These are phyloP conservation scores for Cryptotis parvus DNA, from an alignment of 2,113 vertebrate species.

Conservation along the genomic window DNA sequence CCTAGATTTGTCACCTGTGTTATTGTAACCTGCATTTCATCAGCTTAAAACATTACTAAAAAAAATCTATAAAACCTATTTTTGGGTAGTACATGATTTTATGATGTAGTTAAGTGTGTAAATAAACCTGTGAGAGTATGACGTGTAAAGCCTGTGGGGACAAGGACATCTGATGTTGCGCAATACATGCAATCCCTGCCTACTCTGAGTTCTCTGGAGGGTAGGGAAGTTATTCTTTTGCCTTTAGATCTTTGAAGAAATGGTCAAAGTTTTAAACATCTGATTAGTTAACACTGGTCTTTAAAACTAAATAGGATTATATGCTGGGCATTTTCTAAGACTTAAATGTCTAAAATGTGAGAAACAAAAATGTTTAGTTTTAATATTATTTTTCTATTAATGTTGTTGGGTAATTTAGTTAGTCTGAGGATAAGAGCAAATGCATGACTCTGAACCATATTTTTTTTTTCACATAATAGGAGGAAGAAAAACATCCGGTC, in stretches of 20 bases:
- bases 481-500: constrained; percentile 87
- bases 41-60: background rate
- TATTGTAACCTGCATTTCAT: constrained; percentile 27
- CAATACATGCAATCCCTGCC: background rate
- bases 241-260: background rate
- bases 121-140: constrained; percentile 34
- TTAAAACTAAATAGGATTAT: background rate
- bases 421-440: background rate
- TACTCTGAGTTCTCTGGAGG: background rate
- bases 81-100: constrained; percentile 13
- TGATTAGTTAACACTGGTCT: background rate
- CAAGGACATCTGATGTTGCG: background rate
- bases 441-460: background rate
- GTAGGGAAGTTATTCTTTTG: background rate
- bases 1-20: background rate
- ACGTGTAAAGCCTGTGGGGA: background rate
- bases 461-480: constrained; percentile 77
- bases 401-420: background rate
- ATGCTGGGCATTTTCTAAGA: background rate
- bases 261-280: constrained; percentile 8
- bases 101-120: background rate
- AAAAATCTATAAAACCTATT: background rate
- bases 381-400: background rate
- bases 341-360: background rate
- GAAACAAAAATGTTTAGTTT: background rate